Base-by-base conservation (phyloP, 2,113 vertebrate species). In the Suncus etruscus region DNA sequence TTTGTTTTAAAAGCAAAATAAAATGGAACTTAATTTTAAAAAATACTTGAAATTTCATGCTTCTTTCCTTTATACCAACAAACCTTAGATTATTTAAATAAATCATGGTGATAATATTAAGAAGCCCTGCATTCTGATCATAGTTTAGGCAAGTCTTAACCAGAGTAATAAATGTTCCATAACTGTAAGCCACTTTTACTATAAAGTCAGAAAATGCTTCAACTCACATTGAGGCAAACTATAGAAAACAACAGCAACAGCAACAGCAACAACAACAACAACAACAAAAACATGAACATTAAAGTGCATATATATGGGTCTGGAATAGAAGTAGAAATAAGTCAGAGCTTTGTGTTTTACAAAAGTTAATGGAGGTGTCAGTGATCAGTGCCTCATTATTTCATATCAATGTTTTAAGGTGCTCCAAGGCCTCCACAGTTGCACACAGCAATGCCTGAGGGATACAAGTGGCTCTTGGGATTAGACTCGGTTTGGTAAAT, bases 1-100 rank as follows among this genome's bases (percentile, higher is more conserved):
- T 50, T 50, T 61, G 15, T 80, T n/a, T 86, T 92, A 58, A 94
- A 91, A 47, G 11, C 73, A 89, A 31, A 78, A 83, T 7, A 7
- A 89, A 83, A 83, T 32, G 29, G 45, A 22, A 5, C 72, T 84
- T 48, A 50, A 29, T n/a, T 50, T 51, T 54, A 29, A n/a, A 11
- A 90, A 82, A 63, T 73, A 81, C 14, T 84, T 29, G 24, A 14
- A 70, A 83, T 63, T 90, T 48, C 74, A 7, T 91, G 54, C 47
- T 70, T 51, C 65, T 18, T 81, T 86, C 39, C 89, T 73, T 8
- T 3, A 48, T 32, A 48, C 2, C 39, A 68, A 47, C 9, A 87
- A 77, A 50, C 5, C 16, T 90, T 3, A 83, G 81, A 27, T n/a
- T 84, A 83, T 61, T 83, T 78, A 15, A 90, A 29, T 61, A 81